Conservation (phyloP, 2,888 invertebrate species). For the Drosophila fungiperda region DNA sequence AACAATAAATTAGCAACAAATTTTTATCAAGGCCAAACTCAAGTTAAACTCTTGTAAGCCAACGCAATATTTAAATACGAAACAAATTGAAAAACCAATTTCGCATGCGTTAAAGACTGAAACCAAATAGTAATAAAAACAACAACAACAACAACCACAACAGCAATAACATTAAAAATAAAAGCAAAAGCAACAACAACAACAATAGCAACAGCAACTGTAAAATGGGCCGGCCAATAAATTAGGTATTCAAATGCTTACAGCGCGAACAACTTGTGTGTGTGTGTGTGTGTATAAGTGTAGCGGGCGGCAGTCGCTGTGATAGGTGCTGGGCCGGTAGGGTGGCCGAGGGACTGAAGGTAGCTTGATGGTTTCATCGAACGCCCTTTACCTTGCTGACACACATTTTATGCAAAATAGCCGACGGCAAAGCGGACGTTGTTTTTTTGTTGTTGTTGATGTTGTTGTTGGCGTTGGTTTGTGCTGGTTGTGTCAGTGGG, state of each 20-base stretch:
- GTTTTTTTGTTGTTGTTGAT: conserved; percentile 18
- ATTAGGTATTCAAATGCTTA: conserved; percentile 76
- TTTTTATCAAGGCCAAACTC: conserved; percentile 32
- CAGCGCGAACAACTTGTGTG: conserved; percentile 51
- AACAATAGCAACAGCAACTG: conserved; percentile 25
- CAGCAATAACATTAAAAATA: conserved; percentile 6
- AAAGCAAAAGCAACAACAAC: conserved; percentile 17
- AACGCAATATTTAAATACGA: conserved; percentile 48
- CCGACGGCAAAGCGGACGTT: conserved; percentile 50
- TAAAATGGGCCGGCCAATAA: conserved; percentile 42
- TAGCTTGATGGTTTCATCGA: conserved; percentile 39
- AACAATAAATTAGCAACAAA: conserved; percentile 40
- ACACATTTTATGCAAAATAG: conserved; percentile 83
- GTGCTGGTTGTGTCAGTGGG: conserved; percentile 52
- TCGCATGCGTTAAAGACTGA: conserved; percentile 58
- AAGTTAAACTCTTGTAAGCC: conserved; percentile 42
- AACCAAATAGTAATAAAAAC: conserved; percentile 18
- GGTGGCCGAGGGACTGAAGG: conserved; percentile 6
- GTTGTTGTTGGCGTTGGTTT: conserved; percentile 6
- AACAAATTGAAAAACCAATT: conserved; percentile 65
- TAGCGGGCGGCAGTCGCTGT: conserved; percentile 31
- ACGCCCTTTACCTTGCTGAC: conserved; percentile 84
- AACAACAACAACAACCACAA: conserved; percentile 9
- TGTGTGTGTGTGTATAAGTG: not conserved
- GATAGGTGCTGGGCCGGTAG: not conserved